A percentile compares a stretch with the other conserved stretches of the same genome.
phyloP scores from a whole-genome alignment of 1,140 invertebrate genomes.

The Dendroctonus ponderosae region DNA sequence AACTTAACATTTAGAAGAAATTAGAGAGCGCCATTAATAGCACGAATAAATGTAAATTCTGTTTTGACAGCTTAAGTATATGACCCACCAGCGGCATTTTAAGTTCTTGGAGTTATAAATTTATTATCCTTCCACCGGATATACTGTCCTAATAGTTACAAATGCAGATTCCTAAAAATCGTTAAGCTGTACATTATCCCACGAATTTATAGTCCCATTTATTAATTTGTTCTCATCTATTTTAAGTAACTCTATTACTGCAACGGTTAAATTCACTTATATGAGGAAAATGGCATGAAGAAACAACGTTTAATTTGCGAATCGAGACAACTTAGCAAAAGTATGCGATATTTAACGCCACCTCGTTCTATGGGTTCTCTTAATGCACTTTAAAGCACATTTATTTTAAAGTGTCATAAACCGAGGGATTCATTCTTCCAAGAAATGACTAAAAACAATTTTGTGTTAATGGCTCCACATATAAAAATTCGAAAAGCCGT shows the following conservation, averaged over 20 bases:
- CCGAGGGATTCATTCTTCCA: too few relatives aligned
- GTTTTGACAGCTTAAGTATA: constrained; percentile 24
- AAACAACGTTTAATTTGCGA: too few relatives aligned
- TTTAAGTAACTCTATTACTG: neutral
- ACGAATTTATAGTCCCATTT: constrained; percentile 7
- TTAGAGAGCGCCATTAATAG: constrained; percentile 18
- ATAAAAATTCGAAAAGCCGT: too few relatives aligned
- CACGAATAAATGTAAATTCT: constrained; percentile 15
- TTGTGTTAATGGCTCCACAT: too few relatives aligned
- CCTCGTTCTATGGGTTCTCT: too few relatives aligned
- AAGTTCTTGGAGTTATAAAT: constrained; percentile 10
- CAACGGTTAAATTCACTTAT: neutral
- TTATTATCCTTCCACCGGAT: constrained; percentile 9
- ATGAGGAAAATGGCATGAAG: too few relatives aligned
- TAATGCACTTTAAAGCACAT: neutral
- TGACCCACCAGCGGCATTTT: constrained; percentile 9
- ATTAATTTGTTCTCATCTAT: constrained; percentile 1
- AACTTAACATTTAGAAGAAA: constrained; percentile 9
- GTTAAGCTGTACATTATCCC: neutral
- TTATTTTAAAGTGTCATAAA: neutral
- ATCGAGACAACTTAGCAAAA: too few relatives aligned
- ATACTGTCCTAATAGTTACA: neutral
- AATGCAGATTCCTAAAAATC: neutral
- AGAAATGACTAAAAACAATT: neutral
- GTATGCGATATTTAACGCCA: too few relatives aligned